These are phyloP conservation scores for Dendrocincla tyrannina DNA, from an alignment of 2,797 vertebrate genomes.

Conservation along the genomic window DNA sequence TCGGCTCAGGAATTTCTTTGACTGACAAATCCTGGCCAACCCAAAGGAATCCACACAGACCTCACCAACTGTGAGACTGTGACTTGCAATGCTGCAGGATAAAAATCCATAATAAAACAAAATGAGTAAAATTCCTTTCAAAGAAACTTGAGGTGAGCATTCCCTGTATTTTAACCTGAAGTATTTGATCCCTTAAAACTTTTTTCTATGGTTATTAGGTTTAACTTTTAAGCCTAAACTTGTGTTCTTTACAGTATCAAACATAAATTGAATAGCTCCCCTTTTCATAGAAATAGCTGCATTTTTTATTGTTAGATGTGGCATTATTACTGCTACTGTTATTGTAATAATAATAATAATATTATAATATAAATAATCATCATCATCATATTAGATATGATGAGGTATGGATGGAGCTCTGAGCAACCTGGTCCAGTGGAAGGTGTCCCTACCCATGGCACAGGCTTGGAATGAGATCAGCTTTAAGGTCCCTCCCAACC, in stretches of 20 bases:
- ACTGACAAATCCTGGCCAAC: background rate
- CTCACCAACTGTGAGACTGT: background rate
- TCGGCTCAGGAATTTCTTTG: background rate
- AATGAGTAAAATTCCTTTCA: background rate
- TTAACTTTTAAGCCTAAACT: background rate
- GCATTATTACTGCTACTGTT: background rate
- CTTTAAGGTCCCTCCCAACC: background rate
- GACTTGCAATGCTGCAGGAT: background rate
- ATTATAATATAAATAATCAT: background rate
- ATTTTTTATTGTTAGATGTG: background rate
- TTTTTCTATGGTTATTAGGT: background rate
- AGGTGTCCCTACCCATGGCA: background rate
- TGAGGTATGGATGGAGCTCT: background rate
- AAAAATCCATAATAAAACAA: background rate
- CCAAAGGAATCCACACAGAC: background rate
- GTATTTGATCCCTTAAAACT: background rate
- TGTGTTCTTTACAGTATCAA: background rate
- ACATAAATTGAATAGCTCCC: background rate
- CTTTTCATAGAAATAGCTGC: background rate
- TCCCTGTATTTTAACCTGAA: background rate
- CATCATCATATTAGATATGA: background rate
- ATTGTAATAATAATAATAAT: background rate
- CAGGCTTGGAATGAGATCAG: background rate
- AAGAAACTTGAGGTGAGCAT: fast-evolving
- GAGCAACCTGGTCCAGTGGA: background rate